These are phyloP conservation scores for Calidris pygmaea DNA, from an alignment of 2,113 vertebrate species.

Conservation along the genomic window DNA sequence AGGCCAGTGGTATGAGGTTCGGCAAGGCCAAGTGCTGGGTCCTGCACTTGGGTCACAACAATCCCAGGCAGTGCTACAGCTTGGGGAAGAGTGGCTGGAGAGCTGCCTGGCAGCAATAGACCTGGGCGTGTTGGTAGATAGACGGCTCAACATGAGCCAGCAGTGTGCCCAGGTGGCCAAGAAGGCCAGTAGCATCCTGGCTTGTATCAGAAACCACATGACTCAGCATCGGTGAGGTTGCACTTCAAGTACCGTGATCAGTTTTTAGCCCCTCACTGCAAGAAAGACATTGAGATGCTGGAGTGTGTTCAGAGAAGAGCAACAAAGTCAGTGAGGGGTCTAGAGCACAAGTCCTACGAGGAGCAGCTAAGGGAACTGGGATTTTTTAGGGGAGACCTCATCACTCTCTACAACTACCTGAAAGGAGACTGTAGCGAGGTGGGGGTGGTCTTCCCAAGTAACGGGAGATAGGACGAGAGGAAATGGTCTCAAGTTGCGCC, in stretches of 20 bases:
- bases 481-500: background rate
- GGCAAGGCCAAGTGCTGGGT: background rate
- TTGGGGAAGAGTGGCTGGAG: too few species aligned
- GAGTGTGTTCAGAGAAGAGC: background rate
- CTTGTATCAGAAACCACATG: background rate
- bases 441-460: background rate
- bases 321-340: background rate
- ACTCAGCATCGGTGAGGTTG: background rate
- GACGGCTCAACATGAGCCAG: background rate
- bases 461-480: background rate
- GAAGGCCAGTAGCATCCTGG: background rate
- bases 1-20: background rate
- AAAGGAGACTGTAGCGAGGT: background rate
- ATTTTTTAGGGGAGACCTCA: background rate
- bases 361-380: background rate
- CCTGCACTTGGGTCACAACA: background rate
- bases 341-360: background rate
- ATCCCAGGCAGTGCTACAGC: too few species aligned
- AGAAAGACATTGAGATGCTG: background rate
- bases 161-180: background rate
- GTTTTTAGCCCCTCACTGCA: background rate
- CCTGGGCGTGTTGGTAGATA: background rate
- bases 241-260: background rate
- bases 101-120: too few species aligned
- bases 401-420: background rate